Percentiles rank a stretch among this genome's conserved stretches.
Evolutionary conservation across 2,888 invertebrate species (phyloP).

Genomic region (Tipula helvola): DNA sequence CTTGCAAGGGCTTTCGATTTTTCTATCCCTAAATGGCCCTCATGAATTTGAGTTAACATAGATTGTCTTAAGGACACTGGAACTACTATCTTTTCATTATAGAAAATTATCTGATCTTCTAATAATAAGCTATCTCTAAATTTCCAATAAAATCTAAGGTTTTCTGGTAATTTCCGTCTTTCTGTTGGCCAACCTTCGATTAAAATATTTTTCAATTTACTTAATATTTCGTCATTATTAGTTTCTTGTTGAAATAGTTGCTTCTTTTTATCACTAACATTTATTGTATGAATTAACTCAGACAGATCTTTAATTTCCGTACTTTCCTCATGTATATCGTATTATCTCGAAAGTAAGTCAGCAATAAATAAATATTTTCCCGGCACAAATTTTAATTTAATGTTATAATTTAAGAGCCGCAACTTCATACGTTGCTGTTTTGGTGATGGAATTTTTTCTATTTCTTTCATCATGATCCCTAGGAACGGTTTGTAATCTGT

Average conservation of each 20-base stretch:
- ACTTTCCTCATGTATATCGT: no score
- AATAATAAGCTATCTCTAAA: slow-evolving; percentile 19
- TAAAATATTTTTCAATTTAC: neutral
- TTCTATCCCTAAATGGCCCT: no score
- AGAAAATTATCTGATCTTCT: slow-evolving; percentile 13
- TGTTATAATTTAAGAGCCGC: slow-evolving; percentile 12
- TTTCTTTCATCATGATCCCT: no score
- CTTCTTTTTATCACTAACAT: slow-evolving; percentile 15
- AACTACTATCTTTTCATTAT: slow-evolving; percentile 18
- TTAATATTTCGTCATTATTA: slow-evolving; percentile 11
- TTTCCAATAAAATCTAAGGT: slow-evolving; percentile 20
- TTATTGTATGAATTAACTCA: slow-evolving; percentile 16
- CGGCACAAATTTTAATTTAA: neutral
- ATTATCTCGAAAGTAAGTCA: no score
- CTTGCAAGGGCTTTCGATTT: neutral
- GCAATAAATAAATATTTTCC: no score
- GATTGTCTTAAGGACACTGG: slow-evolving; percentile 16
- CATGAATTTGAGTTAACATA: neutral
- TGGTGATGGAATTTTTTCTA: no score
- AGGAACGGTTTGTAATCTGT: no score
- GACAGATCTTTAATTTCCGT: slow-evolving; percentile 14
- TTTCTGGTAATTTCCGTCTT: slow-evolving; percentile 13
- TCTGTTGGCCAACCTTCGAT: slow-evolving; percentile 16
- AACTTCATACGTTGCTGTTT: no score
- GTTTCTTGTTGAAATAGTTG: no score